Percentiles rank a stretch among this genome's conserved stretches.
Evolutionary conservation across 1,140 invertebrate species (phyloP).

Genomic region (Teleogryllus occipitalis): DNA sequence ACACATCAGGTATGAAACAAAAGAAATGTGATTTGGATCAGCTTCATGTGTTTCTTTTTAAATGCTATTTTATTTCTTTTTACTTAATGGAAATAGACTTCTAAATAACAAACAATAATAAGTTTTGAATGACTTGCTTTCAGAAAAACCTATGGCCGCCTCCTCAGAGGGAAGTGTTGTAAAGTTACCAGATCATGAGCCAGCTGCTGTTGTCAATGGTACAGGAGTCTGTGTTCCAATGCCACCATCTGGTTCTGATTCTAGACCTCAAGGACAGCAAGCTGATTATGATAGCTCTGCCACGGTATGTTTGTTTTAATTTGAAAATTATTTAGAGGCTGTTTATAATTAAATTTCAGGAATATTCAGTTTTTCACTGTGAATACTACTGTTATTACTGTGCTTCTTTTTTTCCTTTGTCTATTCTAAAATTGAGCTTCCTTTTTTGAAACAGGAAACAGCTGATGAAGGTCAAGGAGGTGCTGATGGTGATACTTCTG

Average conservation of each 20-base stretch:
- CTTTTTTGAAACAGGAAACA: conserved; percentile 51
- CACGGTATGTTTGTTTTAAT: conserved; percentile 43
- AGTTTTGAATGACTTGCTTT: neutral
- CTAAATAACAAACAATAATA: neutral
- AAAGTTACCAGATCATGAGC: neutral
- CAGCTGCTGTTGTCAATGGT: neutral
- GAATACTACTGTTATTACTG: neutral
- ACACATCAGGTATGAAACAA: neutral
- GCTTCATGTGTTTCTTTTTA: neutral
- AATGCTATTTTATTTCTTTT: neutral
- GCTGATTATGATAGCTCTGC: conserved; percentile 80
- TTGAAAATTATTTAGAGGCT: conserved; percentile 8
- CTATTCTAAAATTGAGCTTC: neutral
- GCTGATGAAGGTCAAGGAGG: conserved; percentile 65
- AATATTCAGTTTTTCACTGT: neutral
- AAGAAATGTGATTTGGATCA: neutral
- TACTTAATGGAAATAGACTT: neutral
- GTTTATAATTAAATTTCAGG: neutral
- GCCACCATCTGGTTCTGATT: neutral
- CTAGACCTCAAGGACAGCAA: conserved; percentile 17
- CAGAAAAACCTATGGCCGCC: neutral
- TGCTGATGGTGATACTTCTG: conserved; percentile 26
- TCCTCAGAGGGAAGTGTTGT: neutral
- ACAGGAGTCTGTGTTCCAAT: neutral
- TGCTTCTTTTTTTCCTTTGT: neutral